These are phyloP conservation scores for Siphlonurus alternatus DNA, from an alignment of 2,888 invertebrate genomes.

Conservation along the genomic window DNA sequence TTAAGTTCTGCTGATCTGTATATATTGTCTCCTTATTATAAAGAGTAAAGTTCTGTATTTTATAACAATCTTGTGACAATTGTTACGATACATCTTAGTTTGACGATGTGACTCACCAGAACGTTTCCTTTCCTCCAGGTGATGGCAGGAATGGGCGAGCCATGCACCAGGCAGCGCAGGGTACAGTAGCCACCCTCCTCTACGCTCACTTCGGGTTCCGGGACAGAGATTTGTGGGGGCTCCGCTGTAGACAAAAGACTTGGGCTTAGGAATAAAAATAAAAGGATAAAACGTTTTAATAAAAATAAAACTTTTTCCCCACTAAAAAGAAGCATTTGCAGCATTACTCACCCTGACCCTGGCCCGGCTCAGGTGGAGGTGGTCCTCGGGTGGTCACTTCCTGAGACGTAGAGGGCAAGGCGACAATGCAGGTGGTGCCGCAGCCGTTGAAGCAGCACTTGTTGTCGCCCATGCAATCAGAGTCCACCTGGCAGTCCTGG, in stretches of 20 bases:
- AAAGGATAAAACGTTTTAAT: too few species aligned
- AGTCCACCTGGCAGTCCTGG: conserved; percentile 56
- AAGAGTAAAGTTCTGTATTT: too few species aligned
- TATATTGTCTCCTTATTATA: too few species aligned
- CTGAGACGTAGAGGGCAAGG: neutral
- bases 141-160: conserved; percentile 59
- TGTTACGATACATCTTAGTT: too few species aligned
- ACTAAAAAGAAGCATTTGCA: too few species aligned
- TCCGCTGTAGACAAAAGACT: too few species aligned
- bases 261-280: too few species aligned
- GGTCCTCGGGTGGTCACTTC: neutral
- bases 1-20: too few species aligned
- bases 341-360: too few species aligned
- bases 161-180: conserved; percentile 55
- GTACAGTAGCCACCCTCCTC: conserved; percentile 57
- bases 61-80: too few species aligned
- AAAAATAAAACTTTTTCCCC: too few species aligned
- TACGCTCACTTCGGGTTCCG: conserved; percentile 30
- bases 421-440: conserved; percentile 51
- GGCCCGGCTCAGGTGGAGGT: too few species aligned
- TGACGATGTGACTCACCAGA: conserved; percentile 48
- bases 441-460: conserved; percentile 80
- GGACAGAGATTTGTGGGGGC: conserved; percentile 20
- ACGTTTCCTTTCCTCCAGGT: conserved; percentile 58
- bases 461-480: conserved; percentile 48